These are phyloP conservation scores for Sebastes variabilis DNA, from an alignment of 2,797 vertebrate genomes.

Conservation along the genomic window DNA sequence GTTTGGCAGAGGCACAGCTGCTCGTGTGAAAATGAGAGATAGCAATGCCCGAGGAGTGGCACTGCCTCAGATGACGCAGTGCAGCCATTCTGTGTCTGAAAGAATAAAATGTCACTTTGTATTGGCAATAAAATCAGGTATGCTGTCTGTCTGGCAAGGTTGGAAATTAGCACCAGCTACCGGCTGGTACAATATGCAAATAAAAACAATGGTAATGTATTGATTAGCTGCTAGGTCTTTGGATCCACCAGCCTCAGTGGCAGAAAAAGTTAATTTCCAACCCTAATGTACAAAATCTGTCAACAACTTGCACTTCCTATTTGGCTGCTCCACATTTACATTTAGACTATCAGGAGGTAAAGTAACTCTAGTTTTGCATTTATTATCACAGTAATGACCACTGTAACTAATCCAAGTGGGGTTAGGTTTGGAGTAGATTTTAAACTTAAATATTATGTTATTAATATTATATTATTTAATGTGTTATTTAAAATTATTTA, in stretches of 20 bases:
- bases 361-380: neutral
- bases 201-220: too few relatives aligned
- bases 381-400: neutral
- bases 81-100: slow-evolving; percentile 66
- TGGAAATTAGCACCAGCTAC: too few relatives aligned
- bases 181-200: too few relatives aligned
- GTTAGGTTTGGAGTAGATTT: neutral
- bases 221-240: too few relatives aligned
- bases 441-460: neutral
- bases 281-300: neutral
- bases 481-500: neutral
- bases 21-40: slow-evolving; percentile 81
- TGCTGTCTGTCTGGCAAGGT: neutral
- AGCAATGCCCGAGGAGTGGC: slow-evolving; percentile 10
- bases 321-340: neutral
- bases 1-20: slow-evolving; percentile 75
- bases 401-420: neutral
- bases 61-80: slow-evolving; percentile 53
- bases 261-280: too few relatives aligned
- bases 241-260: too few relatives aligned
- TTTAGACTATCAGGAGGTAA: neutral
- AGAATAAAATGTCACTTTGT: neutral
- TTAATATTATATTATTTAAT: neutral
- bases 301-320: neutral
- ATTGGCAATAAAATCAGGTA: neutral